A percentile compares a stretch with the other conserved stretches of the same genome.
phyloP scores from a whole-genome alignment of 2,113 vertebrate species.

The Tonatia bakeri region DNA sequence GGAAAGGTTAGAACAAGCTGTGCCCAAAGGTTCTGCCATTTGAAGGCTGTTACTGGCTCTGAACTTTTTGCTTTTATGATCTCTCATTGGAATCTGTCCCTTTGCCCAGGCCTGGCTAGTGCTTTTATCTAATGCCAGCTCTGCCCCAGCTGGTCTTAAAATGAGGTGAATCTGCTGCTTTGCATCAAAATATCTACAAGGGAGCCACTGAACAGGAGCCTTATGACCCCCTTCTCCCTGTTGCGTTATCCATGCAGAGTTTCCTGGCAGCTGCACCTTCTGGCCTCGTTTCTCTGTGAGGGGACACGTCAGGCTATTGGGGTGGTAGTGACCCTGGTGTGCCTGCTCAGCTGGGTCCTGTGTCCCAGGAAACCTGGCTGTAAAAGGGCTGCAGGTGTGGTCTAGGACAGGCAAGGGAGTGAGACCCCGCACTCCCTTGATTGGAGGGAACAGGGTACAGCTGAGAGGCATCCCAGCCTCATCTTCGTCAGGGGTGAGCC shows the following conservation, averaged over 20 bases:
- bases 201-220: not conserved
- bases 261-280: not conserved
- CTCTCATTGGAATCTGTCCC: not conserved
- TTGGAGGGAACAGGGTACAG: not conserved
- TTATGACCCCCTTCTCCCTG: rapidly evolving
- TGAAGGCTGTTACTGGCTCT: not conserved
- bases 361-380: not conserved
- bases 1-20: not conserved
- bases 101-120: not conserved
- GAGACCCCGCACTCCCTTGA: rapidly evolving
- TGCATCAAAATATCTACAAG: not conserved
- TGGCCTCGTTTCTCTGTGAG: not conserved
- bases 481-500: not conserved
- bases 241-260: rapidly evolving
- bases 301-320: not conserved
- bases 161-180: not conserved
- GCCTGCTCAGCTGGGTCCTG: not conserved
- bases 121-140: not conserved
- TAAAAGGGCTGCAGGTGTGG: not conserved
- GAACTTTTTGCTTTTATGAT: not conserved
- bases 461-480: not conserved
- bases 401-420: not conserved
- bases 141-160: not conserved
- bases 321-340: not conserved
- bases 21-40: not conserved